Percentiles rank a stretch among this genome's conserved stretches.
Evolutionary conservation across 2,113 vertebrate species (phyloP).

Genomic region (Procavia capensis): DNA sequence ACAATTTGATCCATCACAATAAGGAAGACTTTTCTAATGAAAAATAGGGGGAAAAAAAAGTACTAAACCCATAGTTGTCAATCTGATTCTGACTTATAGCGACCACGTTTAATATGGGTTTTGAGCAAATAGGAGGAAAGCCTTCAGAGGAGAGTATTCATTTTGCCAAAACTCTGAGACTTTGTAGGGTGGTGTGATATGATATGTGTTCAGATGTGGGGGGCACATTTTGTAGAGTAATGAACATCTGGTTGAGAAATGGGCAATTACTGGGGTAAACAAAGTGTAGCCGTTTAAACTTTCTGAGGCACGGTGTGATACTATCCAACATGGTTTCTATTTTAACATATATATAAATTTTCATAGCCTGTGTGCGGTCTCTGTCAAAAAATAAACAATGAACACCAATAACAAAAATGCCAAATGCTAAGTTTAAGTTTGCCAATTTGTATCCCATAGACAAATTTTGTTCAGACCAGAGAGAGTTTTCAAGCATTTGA

Average conservation of each 20-base stretch:
- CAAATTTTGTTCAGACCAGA: not conserved
- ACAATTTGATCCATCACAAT: no score
- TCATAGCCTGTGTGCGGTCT: not conserved
- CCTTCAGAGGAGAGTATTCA: not conserved
- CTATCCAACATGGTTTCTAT: not conserved
- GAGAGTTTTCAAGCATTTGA: not conserved
- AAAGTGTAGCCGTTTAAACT: not conserved
- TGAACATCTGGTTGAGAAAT: not conserved
- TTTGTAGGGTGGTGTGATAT: not conserved
- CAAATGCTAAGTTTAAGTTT: not conserved
- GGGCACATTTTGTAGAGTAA: not conserved
- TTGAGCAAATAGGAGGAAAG: not conserved
- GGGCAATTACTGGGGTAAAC: not conserved
- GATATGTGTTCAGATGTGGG: not conserved
- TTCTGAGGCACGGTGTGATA: not conserved
- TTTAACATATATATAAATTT: not conserved
- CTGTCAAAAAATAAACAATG: not conserved
- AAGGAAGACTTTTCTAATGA: not conserved
- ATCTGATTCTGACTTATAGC: no score
- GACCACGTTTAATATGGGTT: not conserved
- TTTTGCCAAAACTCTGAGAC: slow-evolving; percentile 31
- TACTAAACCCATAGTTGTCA: no score
- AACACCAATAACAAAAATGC: not conserved
- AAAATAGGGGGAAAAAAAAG: no score
- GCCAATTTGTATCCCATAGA: not conserved